A percentile compares a stretch with the other conserved stretches of the same genome.
phyloP scores from a whole-genome alignment of 2,113 vertebrate species.

The Oreochromis aureus region DNA sequence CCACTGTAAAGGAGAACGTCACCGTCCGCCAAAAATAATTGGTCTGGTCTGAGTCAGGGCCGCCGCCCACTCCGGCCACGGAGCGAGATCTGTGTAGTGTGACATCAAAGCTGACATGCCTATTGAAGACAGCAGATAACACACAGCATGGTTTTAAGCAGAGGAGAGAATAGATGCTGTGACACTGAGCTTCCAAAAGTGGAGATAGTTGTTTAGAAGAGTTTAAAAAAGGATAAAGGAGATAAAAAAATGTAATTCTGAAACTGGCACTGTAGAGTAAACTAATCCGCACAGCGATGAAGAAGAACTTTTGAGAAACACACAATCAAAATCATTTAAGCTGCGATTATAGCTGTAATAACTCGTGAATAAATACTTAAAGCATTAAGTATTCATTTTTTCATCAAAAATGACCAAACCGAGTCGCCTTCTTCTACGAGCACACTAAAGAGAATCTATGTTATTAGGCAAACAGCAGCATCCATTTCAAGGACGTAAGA shows the following conservation, averaged over 20 bases:
- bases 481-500: not conserved
- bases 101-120: constrained; percentile 20
- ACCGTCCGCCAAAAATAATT: not conserved
- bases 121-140: constrained; percentile 14
- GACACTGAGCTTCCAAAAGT: not conserved
- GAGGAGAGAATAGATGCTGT: not conserved
- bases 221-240: not conserved
- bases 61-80: not conserved
- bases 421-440: not conserved
- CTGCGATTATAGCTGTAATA: not conserved
- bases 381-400: not conserved
- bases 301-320: not conserved
- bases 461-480: not conserved
- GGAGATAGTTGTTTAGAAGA: not conserved
- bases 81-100: not conserved
- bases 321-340: not conserved
- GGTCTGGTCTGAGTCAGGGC: not conserved
- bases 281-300: not conserved
- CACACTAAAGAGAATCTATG: not conserved
- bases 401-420: not conserved
- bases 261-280: not conserved
- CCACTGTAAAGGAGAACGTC: not conserved
- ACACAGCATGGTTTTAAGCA: not conserved
- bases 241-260: not conserved
- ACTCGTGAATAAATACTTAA: not conserved